Conservation (phyloP, 2,888 invertebrate species). For the Meteorus colon region DNA sequence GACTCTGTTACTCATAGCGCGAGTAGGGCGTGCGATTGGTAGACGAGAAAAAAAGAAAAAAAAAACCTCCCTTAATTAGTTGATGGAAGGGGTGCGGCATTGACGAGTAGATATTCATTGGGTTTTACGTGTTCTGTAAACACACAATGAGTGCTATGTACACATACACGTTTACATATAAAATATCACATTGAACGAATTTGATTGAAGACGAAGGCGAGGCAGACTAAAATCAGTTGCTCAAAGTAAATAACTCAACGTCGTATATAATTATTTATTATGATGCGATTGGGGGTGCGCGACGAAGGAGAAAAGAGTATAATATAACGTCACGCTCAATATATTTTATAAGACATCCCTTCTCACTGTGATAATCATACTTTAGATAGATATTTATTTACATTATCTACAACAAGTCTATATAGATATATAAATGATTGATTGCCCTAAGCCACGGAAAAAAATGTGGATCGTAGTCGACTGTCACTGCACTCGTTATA, state of each 20-base stretch:
- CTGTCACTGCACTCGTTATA: not conserved
- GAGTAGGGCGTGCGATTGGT: not conserved
- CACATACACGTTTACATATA: not conserved
- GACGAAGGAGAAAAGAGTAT: constrained; percentile 2
- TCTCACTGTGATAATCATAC: not conserved
- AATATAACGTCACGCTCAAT: constrained; percentile 1
- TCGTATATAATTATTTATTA: constrained; percentile 19
- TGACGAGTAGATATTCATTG: constrained; percentile 39
- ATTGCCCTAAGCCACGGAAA: not conserved
- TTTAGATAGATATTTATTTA: not conserved
- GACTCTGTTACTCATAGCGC: not conserved
- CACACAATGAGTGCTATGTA: not conserved
- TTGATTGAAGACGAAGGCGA: constrained; percentile 20
- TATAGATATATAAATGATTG: not conserved
- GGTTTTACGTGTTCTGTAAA: not conserved
- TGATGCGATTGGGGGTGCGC: not conserved
- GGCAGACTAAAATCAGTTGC: constrained; percentile 16
- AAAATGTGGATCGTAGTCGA: constrained; percentile 10
- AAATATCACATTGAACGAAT: not conserved
- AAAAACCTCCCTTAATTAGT: constrained; percentile 62
- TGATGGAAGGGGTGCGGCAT: constrained; percentile 66
- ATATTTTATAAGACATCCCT: not conserved
- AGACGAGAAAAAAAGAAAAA: not conserved
- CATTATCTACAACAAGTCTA: not conserved
- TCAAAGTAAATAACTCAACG: not conserved